phyloP scores from a whole-genome alignment of 2,113 vertebrate species.

The Carassius gibelio region DNA sequence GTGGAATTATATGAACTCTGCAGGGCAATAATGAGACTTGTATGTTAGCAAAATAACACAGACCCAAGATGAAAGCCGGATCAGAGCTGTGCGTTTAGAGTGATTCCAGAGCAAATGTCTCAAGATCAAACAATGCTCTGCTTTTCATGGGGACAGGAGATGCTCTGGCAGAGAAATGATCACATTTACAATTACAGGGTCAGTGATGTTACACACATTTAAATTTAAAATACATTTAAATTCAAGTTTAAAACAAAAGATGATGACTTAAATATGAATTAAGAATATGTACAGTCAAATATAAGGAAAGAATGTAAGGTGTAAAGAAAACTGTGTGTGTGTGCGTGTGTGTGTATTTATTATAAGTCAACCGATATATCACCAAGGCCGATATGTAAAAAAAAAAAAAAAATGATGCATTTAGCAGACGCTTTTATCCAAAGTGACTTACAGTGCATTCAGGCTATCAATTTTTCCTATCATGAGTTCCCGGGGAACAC shows the following conservation, averaged over 20 bases:
- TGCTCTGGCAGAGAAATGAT: neutral
- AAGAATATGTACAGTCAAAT: too few relatives aligned
- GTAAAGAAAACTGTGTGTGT: too few relatives aligned
- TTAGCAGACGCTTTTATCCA: too few relatives aligned
- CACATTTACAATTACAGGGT: neutral
- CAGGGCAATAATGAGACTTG: neutral
- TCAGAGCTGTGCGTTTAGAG: neutral
- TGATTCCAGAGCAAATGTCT: slow-evolving; percentile 18
- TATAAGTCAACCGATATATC: too few relatives aligned
- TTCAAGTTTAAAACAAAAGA: too few relatives aligned
- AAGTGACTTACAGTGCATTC: too few relatives aligned
- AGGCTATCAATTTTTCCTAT: too few relatives aligned
- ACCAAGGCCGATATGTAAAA: too few relatives aligned
- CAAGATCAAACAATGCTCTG: slow-evolving; percentile 14
- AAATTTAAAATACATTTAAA: neutral
- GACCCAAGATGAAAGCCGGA: slow-evolving; percentile 13
- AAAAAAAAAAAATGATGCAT: too few relatives aligned
- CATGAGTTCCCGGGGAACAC: too few relatives aligned
- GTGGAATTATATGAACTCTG: neutral
- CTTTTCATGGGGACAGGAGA: slow-evolving; percentile 2
- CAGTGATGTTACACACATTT: neutral
- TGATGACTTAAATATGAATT: neutral
- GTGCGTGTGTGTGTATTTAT: too few relatives aligned
- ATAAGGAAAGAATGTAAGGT: too few relatives aligned
- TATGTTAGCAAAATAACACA: neutral